A percentile compares a stretch with the other conserved stretches of the same genome.
These are phyloP conservation scores for Chascanopsetta lugubris DNA, from an alignment of 2,113 vertebrate species.

Conservation along the genomic window DNA sequence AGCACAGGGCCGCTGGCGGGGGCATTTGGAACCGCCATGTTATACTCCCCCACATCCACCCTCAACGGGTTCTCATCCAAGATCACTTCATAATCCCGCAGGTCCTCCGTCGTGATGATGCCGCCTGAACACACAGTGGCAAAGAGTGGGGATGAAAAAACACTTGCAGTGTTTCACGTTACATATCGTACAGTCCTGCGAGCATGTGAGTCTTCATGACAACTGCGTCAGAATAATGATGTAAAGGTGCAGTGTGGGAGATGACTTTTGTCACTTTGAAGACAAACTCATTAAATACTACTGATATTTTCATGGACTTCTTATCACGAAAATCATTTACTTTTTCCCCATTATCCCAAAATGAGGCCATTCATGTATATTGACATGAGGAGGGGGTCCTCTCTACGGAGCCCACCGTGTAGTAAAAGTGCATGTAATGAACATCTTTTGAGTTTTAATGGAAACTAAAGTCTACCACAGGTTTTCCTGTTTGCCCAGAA, in stretches of 20 bases:
- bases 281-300: no score
- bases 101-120: conserved; percentile 88
- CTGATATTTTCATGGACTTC: no score
- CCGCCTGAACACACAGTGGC: conserved; percentile 83
- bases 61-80: conserved; percentile 83
- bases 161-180: conserved; percentile 31
- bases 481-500: no score
- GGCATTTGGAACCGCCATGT: conserved; percentile 83
- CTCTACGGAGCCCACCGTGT: no score
- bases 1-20: conserved; percentile 93
- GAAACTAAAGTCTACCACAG: no score
- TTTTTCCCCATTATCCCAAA: no score
- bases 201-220: not conserved
- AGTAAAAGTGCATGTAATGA: no score
- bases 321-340: no score
- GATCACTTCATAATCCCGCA: conserved; percentile 81
- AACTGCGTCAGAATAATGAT: not conserved
- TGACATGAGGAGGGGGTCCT: no score
- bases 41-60: conserved; percentile 81
- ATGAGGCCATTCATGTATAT: no score
- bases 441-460: no score
- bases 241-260: not conserved
- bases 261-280: no score
- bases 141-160: conserved; percentile 44
- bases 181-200: not conserved